Conservation (phyloP, 1,140 invertebrate genomes). For the Zaprionus lachaisei region DNA sequence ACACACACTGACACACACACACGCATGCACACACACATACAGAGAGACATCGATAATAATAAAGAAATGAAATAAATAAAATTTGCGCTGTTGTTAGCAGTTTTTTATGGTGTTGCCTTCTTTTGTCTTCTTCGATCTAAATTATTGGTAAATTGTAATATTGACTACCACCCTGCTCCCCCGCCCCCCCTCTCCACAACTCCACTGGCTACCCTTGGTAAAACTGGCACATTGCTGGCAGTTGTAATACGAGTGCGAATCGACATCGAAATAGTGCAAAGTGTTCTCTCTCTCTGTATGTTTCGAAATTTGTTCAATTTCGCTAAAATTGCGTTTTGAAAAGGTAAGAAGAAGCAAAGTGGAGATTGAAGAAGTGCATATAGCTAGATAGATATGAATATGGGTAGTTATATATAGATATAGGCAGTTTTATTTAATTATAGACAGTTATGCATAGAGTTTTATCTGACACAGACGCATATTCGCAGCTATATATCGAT, state of each 20-base stretch:
- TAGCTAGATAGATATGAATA: too few species aligned
- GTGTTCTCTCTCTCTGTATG: neutral
- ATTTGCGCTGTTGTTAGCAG: constrained; percentile 57
- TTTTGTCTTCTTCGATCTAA: constrained; percentile 43
- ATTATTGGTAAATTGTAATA: constrained; percentile 55
- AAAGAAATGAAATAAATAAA: constrained; percentile 37
- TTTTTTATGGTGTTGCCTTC: constrained; percentile 46
- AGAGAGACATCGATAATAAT: constrained; percentile 36
- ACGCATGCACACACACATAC: neutral
- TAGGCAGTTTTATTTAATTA: too few species aligned
- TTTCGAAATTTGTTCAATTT: neutral
- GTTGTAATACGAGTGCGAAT: constrained; percentile 1
- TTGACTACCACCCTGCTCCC: constrained; percentile 20
- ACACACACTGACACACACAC: neutral
- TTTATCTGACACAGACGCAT: too few species aligned
- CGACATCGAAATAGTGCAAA: constrained; percentile 1
- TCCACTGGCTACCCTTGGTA: neutral
- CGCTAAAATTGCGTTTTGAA: neutral
- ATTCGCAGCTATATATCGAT: too few species aligned
- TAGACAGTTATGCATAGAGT: too few species aligned
- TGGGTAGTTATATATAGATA: too few species aligned
- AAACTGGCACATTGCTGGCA: neutral
- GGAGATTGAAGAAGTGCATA: neutral
- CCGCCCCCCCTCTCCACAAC: fast-evolving
- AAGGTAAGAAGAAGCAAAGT: neutral